phyloP scores from a whole-genome alignment of 2,113 vertebrate species.

The Rostratula benghalensis region DNA sequence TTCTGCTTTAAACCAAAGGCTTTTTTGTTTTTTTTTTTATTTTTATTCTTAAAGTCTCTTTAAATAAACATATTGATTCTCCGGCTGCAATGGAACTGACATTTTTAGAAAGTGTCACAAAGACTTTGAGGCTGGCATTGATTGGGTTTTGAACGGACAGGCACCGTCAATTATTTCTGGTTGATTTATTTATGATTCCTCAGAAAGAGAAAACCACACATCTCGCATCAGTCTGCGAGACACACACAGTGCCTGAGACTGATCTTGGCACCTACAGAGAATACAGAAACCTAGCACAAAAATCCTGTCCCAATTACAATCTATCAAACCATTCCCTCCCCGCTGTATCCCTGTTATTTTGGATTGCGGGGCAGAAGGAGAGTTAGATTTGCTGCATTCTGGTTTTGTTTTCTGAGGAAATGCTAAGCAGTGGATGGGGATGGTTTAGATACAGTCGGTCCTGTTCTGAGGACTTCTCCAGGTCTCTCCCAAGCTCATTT shows the following conservation, averaged over 20 bases:
- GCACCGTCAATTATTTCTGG: constrained; percentile 78
- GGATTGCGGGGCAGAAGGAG: neutral
- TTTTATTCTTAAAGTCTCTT: constrained; percentile 81
- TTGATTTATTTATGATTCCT: constrained; percentile 73
- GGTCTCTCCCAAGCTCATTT: neutral
- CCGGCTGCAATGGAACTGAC: constrained; percentile 72
- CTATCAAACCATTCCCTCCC: neutral
- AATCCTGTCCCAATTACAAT: neutral
- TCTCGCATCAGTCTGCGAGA: constrained; percentile 28
- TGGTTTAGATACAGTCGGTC: neutral
- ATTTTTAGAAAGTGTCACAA: constrained; percentile 78
- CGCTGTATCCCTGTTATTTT: neutral
- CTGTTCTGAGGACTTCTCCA: neutral
- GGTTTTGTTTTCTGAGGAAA: neutral
- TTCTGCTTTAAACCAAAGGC: constrained; percentile 73
- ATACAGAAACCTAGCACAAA: neutral
- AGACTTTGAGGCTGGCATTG: constrained; percentile 80
- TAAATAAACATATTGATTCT: constrained; percentile 86
- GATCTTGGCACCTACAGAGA: neutral
- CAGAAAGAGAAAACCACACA: constrained; percentile 62
- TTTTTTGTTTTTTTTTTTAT: constrained; percentile 26
- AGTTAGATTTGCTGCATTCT: neutral
- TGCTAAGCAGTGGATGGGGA: neutral
- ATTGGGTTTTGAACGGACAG: constrained; percentile 79
- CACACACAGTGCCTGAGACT: neutral